A percentile compares a stretch with the other conserved stretches of the same genome.
Evolutionary conservation across 2,113 vertebrate genomes (phyloP).

Genomic region (Condylura cristata): DNA sequence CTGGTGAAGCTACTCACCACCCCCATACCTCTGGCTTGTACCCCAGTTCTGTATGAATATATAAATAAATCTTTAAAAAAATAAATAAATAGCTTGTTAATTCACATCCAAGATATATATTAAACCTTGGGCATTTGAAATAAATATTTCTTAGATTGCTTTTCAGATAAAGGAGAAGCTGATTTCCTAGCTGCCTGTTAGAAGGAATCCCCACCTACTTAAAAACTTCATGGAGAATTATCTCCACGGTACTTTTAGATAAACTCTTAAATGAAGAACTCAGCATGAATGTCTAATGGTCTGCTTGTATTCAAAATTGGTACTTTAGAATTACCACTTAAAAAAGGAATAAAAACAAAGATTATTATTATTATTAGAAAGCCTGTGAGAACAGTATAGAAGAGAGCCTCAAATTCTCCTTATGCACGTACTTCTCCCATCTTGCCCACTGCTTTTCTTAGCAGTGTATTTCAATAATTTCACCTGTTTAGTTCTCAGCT

Average conservation of each 20-base stretch:
- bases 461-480: no score
- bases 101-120: not conserved
- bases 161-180: not conserved
- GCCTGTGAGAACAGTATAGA: no score
- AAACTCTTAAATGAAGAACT: not conserved
- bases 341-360: not conserved
- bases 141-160: not conserved
- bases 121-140: not conserved
- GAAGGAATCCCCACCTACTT: not conserved
- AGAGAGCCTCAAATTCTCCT: no score
- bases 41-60: no score
- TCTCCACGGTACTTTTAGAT: not conserved
- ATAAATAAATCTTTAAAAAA: no score
- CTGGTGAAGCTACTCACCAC: no score
- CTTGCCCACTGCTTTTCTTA: no score
- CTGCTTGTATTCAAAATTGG: not conserved
- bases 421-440: no score
- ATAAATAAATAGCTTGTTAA: not conserved
- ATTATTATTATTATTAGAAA: no score
- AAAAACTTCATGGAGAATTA: not conserved
- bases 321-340: constrained; percentile 5
- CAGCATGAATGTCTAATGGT: not conserved
- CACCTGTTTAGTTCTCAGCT: no score
- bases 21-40: no score
- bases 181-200: not conserved